A percentile compares a stretch with the other conserved stretches of the same genome.
These are phyloP conservation scores for Tangara arthus DNA, from an alignment of 2,797 vertebrate species.

Conservation along the genomic window DNA sequence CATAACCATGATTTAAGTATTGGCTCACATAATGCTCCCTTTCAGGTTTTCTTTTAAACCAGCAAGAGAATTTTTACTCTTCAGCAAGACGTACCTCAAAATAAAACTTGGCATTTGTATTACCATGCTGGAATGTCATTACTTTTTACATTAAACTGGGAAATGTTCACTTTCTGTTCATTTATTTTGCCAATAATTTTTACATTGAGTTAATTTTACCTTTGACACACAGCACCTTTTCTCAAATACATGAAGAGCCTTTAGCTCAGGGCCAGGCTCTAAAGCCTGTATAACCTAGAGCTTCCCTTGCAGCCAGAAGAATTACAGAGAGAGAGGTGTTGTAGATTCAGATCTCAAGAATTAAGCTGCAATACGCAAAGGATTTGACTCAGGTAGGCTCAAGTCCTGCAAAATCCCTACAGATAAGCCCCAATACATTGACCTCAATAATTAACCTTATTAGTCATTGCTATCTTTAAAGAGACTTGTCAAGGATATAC, in stretches of 20 bases:
- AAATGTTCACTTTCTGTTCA: not conserved
- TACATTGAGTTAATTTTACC: not conserved
- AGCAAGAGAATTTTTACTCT: not conserved
- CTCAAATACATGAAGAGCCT: not conserved
- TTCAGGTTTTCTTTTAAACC: not conserved
- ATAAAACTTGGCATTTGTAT: not conserved
- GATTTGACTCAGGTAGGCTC: not conserved
- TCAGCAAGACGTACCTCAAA: not conserved
- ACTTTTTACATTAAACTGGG: not conserved
- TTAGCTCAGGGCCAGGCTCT: not conserved
- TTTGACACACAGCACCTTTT: not conserved
- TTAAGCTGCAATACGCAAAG: not conserved
- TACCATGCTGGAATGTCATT: not conserved
- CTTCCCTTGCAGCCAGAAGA: not conserved
- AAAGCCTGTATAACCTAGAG: not conserved
- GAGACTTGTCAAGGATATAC: not conserved
- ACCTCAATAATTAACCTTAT: not conserved
- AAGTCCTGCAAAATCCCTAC: not conserved
- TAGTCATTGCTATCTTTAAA: not conserved
- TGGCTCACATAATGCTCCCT: not conserved
- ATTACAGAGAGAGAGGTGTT: not conserved
- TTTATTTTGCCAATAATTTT: not conserved
- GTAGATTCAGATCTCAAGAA: not conserved
- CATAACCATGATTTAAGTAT: not conserved
- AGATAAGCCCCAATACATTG: not conserved